Percentiles rank a stretch among this genome's conserved stretches.
phyloP scores from a whole-genome alignment of 2,888 invertebrate genomes.

The Coleophora flavipennella region DNA sequence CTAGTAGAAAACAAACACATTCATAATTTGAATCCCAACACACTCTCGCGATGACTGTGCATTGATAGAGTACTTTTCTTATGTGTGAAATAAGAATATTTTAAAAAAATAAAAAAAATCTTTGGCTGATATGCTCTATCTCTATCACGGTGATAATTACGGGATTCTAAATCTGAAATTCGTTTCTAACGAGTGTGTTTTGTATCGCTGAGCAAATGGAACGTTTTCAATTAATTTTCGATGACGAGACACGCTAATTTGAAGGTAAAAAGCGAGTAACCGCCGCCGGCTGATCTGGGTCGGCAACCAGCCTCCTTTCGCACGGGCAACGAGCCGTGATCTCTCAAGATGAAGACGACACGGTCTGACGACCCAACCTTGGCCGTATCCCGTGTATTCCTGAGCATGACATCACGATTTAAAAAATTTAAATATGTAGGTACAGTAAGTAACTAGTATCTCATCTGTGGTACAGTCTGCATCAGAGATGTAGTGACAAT shows the following conservation, averaged over 20 bases:
- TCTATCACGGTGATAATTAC: background rate
- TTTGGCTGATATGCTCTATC: no score
- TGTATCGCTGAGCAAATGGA: conserved; percentile 28
- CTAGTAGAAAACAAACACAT: no score
- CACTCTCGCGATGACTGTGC: no score
- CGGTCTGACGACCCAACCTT: conserved; percentile 65
- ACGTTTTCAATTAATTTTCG: conserved; percentile 33
- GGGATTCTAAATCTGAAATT: background rate
- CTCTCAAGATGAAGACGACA: conserved; percentile 20
- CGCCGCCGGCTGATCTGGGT: conserved; percentile 45
- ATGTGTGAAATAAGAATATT: no score
- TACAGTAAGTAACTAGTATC: background rate
- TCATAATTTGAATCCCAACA: no score
- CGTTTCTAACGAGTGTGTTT: conserved; percentile 3
- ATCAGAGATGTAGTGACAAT: background rate
- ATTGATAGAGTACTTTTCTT: no score
- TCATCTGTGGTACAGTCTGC: no score
- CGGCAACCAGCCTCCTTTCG: conserved; percentile 53
- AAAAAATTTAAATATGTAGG: conserved; percentile 19
- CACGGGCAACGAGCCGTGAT: conserved; percentile 58
- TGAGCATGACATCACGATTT: conserved; percentile 47
- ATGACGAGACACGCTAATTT: conserved; percentile 34
- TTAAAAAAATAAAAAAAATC: no score
- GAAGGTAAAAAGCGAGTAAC: conserved; percentile 45
- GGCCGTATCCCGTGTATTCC: conserved; percentile 54